Evolutionary conservation across 2,888 invertebrate species (phyloP).

Genomic region (Caradrina clavipalpis): DNA sequence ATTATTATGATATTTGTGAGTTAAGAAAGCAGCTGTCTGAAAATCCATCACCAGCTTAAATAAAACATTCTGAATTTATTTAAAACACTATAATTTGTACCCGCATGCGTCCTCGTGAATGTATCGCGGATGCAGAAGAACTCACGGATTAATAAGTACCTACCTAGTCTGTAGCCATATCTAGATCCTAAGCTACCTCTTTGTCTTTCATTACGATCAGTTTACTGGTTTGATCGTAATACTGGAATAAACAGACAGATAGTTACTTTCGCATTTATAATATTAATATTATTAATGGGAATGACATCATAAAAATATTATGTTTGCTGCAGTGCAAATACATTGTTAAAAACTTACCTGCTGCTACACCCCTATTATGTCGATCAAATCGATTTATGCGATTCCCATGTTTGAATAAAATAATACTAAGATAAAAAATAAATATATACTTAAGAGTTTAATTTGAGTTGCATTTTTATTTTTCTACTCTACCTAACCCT

Average conservation of each 20-base stretch:
- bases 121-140: too few relatives aligned
- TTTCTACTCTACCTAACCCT: too few relatives aligned
- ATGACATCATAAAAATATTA: slow-evolving; percentile 2
- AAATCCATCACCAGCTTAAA: background rate
- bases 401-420: slow-evolving; percentile 37
- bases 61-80: slow-evolving; percentile 4
- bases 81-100: background rate
- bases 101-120: too few relatives aligned
- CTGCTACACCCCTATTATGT: slow-evolving; percentile 27
- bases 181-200: background rate
- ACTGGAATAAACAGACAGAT: background rate
- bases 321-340: slow-evolving; percentile 29
- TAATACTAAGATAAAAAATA: slow-evolving; percentile 10
- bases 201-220: background rate
- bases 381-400: slow-evolving; percentile 51
- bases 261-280: background rate
- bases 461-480: slow-evolving; percentile 27
- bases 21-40: background rate
- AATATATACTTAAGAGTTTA: slow-evolving; percentile 35
- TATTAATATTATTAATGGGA: background rate
- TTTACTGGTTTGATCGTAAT: background rate
- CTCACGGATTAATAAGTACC: too few relatives aligned
- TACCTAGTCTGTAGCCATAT: background rate
- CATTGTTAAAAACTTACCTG: slow-evolving; percentile 24
- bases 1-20: background rate